A percentile compares a stretch with the other conserved stretches of the same genome.
Conservation (phyloP, 2,113 vertebrate genomes). For the Scomber colias region DNA sequence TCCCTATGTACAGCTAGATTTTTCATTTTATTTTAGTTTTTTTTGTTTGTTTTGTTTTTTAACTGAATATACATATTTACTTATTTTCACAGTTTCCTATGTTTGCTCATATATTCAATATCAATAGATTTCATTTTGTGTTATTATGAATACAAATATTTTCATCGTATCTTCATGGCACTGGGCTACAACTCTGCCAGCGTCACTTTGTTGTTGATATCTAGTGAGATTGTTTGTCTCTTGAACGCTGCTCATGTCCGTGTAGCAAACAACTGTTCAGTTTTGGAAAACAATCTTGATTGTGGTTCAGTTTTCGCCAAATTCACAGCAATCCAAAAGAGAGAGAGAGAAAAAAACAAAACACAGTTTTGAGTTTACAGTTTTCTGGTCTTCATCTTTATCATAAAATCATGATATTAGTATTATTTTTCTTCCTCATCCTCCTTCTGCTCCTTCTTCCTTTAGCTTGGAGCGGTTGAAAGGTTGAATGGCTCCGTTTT, state of each 20-base stretch:
- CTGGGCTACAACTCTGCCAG: slow-evolving; percentile 66
- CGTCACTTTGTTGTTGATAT: slow-evolving; percentile 83
- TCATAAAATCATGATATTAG: slow-evolving; percentile 70
- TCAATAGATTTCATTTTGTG: slow-evolving; percentile 70
- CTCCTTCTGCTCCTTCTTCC: slow-evolving; percentile 11
- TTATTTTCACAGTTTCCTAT: slow-evolving; percentile 93
- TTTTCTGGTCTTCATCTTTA: slow-evolving; percentile 79
- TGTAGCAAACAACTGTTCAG: slow-evolving; percentile 77
- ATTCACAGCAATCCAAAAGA: slow-evolving; percentile 70
- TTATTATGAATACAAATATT: slow-evolving; percentile 72
- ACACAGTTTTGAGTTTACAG: slow-evolving; percentile 76
- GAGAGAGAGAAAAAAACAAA: slow-evolving; percentile 17
- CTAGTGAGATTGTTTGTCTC: slow-evolving; percentile 84
- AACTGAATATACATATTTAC: slow-evolving; percentile 97
- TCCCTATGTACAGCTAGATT: slow-evolving; percentile 82
- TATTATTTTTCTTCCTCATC: background rate
- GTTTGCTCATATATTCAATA: slow-evolving; percentile 79
- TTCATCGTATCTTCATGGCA: slow-evolving; percentile 15
- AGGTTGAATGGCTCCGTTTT: slow-evolving; percentile 26
- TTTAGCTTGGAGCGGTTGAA: slow-evolving; percentile 23
- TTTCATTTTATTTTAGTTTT: slow-evolving; percentile 83
- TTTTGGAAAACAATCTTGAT: slow-evolving; percentile 84
- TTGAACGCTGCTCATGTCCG: slow-evolving; percentile 82
- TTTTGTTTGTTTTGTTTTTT: slow-evolving; percentile 75
- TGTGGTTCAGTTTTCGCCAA: slow-evolving; percentile 73